Percentiles rank a stretch among this genome's conserved stretches.
Conservation (phyloP, 2,888 invertebrate genomes). For the Pyrrhosoma nymphula region DNA sequence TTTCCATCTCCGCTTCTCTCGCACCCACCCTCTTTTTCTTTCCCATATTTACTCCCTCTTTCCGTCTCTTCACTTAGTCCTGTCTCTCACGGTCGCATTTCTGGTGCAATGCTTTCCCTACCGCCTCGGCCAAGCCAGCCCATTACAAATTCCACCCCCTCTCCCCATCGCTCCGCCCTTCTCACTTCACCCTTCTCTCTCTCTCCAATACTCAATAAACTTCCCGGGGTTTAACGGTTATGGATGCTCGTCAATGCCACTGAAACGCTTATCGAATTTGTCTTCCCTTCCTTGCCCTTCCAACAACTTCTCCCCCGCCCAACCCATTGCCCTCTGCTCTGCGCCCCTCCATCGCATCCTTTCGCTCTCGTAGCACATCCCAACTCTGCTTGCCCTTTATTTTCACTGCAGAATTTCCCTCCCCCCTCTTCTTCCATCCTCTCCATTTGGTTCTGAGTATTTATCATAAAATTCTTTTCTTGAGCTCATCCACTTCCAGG, state of each 20-base stretch:
- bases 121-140: not conserved
- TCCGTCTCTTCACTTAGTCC: not conserved
- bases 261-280: slow-evolving; percentile 67
- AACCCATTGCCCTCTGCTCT: not conserved
- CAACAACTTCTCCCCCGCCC: not conserved
- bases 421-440: not conserved
- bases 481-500: not conserved
- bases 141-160: not conserved
- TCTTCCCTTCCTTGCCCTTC: slow-evolving; percentile 54
- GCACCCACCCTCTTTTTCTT: not conserved
- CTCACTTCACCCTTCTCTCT: not conserved
- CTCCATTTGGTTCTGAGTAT: not conserved
- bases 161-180: not conserved
- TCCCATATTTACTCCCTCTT: not conserved
- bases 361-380: not conserved
- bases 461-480: not conserved
- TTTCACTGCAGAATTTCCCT: not conserved
- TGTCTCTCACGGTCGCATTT: slow-evolving; percentile 28
- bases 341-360: not conserved
- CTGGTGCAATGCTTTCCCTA: slow-evolving; percentile 45
- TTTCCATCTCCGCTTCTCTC: not conserved
- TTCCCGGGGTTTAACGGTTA: slow-evolving; percentile 64
- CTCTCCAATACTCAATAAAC: slow-evolving; percentile 59
- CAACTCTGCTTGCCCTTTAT: not conserved
- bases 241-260: slow-evolving; percentile 67